Evolutionary conservation across 1,140 invertebrate species (phyloP).

Genomic region (Scaptomyza montana): DNA sequence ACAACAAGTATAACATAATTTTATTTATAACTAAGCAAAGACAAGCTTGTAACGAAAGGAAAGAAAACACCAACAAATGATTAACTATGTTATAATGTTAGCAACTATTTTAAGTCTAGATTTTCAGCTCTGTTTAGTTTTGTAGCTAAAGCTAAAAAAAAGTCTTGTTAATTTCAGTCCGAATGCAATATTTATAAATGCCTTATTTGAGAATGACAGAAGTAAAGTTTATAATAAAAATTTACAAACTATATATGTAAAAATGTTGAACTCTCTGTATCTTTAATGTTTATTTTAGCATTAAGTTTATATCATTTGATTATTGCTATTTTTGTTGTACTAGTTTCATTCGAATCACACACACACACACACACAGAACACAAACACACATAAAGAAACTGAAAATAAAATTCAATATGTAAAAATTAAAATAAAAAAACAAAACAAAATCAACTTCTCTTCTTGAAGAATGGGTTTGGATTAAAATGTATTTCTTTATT

Average conservation of each 20-base stretch:
- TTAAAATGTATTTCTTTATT: background rate
- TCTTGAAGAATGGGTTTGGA: background rate
- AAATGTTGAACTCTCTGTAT: constrained; percentile 54
- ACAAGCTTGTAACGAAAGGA: constrained; percentile 8
- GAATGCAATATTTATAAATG: constrained; percentile 67
- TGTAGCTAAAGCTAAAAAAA: constrained; percentile 23
- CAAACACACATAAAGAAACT: constrained; percentile 24
- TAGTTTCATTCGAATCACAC: constrained; percentile 40
- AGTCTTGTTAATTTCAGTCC: constrained; percentile 48
- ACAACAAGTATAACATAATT: constrained; percentile 69
- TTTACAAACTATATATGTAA: constrained; percentile 6
- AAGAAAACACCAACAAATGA: constrained; percentile 6
- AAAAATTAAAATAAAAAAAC: constrained; percentile 46
- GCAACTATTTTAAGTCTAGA: constrained; percentile 56
- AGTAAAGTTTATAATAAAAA: background rate
- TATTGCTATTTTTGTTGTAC: constrained; percentile 72
- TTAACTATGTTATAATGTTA: constrained; percentile 60
- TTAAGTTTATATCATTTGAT: constrained; percentile 46
- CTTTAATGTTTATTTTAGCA: constrained; percentile 40
- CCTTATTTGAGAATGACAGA: constrained; percentile 57
- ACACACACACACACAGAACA: constrained; percentile 12
- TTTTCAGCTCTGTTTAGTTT: constrained; percentile 33
- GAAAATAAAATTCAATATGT: constrained; percentile 75
- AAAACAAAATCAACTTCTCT: background rate
- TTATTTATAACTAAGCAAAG: constrained; percentile 64